Evolutionary conservation across 1,140 invertebrate genomes (phyloP).

Genomic region (Probaryconus sp.): DNA sequence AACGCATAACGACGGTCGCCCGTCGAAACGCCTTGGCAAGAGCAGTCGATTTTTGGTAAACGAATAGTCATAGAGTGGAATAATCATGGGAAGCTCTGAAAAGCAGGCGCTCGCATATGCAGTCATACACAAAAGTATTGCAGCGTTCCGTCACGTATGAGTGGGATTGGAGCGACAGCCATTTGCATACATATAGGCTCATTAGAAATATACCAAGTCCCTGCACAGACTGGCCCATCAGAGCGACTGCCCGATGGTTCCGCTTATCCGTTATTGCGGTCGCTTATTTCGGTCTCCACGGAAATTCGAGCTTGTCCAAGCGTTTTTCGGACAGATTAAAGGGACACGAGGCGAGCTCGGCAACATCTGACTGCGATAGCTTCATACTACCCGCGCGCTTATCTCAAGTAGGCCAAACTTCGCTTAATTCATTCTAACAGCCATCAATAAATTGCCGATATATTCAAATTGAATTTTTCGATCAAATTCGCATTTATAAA

Average conservation of each 20-base stretch:
- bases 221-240: slow-evolving; percentile 71
- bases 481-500: too few species aligned
- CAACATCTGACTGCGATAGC: slow-evolving; percentile 27
- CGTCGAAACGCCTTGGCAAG: slow-evolving; percentile 39
- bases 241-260: slow-evolving; percentile 71
- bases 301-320: slow-evolving; percentile 54
- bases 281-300: slow-evolving; percentile 54
- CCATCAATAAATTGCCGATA: slow-evolving; percentile 19
- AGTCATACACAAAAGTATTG: slow-evolving; percentile 60
- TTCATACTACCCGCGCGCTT: slow-evolving; percentile 8
- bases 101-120: slow-evolving; percentile 51
- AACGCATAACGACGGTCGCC: slow-evolving; percentile 42
- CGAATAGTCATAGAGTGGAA: slow-evolving; percentile 59
- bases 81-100: slow-evolving; percentile 48
- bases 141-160: slow-evolving; percentile 71
- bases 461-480: slow-evolving; percentile 38
- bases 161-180: slow-evolving; percentile 74
- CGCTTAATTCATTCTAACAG: background rate
- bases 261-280: slow-evolving; percentile 77
- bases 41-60: slow-evolving; percentile 57
- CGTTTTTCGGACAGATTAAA: slow-evolving; percentile 54
- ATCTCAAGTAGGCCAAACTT: slow-evolving; percentile 20
- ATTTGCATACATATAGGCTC: slow-evolving; percentile 79
- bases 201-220: slow-evolving; percentile 77
- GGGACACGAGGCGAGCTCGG: slow-evolving; percentile 19